Conservation (phyloP, 2,797 vertebrate species). For the Rhabdomys pumilio region DNA sequence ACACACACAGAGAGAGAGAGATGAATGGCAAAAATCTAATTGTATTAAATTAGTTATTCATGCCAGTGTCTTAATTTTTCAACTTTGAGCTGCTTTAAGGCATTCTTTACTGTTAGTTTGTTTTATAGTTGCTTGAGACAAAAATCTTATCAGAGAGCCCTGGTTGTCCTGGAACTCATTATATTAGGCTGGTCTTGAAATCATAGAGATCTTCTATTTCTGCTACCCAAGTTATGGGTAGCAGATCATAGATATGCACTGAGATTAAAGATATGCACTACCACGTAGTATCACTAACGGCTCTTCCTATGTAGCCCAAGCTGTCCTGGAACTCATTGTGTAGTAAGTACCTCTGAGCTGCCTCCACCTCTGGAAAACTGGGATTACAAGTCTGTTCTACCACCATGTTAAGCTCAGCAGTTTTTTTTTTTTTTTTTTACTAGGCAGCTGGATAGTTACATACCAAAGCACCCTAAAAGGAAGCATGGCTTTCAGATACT, state of each 20-base stretch:
- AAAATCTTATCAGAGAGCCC: background rate
- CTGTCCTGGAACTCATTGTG: background rate
- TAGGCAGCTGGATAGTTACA: slow-evolving; percentile 3
- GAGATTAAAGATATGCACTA: background rate
- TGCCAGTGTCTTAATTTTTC: background rate
- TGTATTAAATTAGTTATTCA: slow-evolving; percentile 24
- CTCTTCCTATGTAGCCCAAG: background rate
- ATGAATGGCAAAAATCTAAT: slow-evolving; percentile 25
- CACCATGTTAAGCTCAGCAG: background rate
- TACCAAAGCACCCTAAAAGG: background rate
- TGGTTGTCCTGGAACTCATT: background rate
- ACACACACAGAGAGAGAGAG: too few species aligned
- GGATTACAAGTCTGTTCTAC: too few species aligned
- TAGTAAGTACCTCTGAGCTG: background rate
- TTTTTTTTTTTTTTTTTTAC: too few species aligned
- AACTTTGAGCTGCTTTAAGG: background rate
- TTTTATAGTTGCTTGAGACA: background rate
- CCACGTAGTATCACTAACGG: background rate
- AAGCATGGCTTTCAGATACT: background rate
- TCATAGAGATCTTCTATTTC: background rate
- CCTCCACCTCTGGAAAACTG: too few species aligned
- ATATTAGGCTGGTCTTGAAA: background rate
- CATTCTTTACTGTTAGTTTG: background rate
- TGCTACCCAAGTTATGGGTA: background rate
- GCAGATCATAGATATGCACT: background rate